Conservation (phyloP, 2,797 vertebrate species). For the Smutsia gigantea region DNA sequence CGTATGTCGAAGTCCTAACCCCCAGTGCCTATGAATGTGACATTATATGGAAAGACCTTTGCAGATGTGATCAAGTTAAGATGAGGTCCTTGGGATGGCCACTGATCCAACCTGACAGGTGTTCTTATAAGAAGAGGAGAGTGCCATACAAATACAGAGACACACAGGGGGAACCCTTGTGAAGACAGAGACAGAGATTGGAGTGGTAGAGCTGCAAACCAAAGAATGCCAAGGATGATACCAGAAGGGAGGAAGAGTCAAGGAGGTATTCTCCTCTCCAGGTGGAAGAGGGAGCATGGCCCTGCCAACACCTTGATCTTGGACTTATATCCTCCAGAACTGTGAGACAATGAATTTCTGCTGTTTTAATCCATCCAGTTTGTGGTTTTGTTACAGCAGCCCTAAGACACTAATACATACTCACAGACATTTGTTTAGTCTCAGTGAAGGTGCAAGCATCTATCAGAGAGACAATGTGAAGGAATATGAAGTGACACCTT, state of each 20-base stretch:
- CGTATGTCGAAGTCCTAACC: not conserved
- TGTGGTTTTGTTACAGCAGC: not conserved
- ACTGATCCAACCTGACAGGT: not conserved
- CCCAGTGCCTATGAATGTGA: not conserved
- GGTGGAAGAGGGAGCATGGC: not conserved
- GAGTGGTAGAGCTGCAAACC: not conserved
- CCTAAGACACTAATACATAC: not conserved
- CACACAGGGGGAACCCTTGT: not conserved
- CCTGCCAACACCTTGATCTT: not conserved
- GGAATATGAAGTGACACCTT: not conserved
- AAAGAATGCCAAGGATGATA: not conserved
- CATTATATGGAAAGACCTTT: not conserved
- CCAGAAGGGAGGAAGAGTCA: not conserved
- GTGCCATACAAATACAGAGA: not conserved
- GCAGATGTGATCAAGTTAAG: not conserved
- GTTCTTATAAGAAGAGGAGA: not conserved
- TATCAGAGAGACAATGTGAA: not conserved
- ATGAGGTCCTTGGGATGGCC: not conserved
- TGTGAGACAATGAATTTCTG: too few relatives aligned
- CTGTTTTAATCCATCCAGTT: not conserved
- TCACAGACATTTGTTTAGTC: accelerated
- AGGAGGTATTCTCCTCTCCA: not conserved
- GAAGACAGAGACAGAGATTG: not conserved
- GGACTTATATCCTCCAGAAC: not conserved
- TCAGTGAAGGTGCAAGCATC: not conserved